Evolutionary conservation across 2,888 invertebrate species (phyloP).

Genomic region (Opisthograptis luteolata): DNA sequence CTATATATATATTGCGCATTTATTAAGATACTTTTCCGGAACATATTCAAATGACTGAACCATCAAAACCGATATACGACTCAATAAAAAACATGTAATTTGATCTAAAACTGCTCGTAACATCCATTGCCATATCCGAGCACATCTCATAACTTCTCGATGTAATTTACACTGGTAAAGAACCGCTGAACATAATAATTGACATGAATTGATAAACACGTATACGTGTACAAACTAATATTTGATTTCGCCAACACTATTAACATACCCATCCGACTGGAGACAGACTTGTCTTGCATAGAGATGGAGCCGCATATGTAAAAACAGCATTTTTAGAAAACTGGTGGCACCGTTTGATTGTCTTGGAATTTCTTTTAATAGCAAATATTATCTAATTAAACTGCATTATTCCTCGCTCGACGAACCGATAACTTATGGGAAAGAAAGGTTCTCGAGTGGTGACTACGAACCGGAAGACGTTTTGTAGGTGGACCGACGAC

Average conservation of each 20-base stretch:
- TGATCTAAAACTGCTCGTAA: conserved; percentile 28
- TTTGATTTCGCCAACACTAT: conserved; percentile 58
- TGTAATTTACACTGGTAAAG: conserved; percentile 29
- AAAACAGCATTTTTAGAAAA: conserved; percentile 40
- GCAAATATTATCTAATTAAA: conserved; percentile 9
- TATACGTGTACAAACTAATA: conserved; percentile 43
- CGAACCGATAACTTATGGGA: no score
- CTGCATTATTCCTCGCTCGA: not conserved
- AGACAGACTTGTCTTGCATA: conserved; percentile 39
- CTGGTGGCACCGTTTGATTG: conserved; percentile 12
- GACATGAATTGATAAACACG: conserved; percentile 50
- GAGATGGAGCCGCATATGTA: conserved; percentile 28
- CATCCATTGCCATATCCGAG: conserved; percentile 18
- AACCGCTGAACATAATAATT: conserved; percentile 52
- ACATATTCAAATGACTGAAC: conserved; percentile 21
- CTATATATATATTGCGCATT: not conserved
- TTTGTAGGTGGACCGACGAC: no score
- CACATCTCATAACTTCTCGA: conserved; percentile 22
- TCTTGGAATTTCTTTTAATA: conserved; percentile 15
- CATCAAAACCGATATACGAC: conserved; percentile 24
- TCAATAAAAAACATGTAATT: conserved; percentile 27
- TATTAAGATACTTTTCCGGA: conserved; percentile 2
- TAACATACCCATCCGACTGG: conserved; percentile 52
- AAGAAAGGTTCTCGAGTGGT: no score
- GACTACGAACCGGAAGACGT: no score